Base-by-base conservation (phyloP, 2,113 vertebrate species). In the Tamias sibiricus region DNA sequence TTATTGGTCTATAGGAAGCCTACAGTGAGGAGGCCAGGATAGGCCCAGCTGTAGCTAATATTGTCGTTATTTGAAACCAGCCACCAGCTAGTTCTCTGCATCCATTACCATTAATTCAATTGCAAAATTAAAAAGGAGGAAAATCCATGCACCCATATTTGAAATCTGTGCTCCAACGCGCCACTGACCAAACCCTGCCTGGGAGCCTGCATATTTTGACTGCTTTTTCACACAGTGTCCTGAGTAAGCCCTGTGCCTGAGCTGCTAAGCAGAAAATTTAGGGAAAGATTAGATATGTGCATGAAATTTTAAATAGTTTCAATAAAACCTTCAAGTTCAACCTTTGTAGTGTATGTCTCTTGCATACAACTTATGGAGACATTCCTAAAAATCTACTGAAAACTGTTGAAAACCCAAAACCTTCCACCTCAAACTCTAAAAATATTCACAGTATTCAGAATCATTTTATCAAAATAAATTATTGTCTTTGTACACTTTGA, bases 81-180 rank as follows among this genome's bases (percentile, higher is more conserved):
- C 62, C 68, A 93, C 75, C 12, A 59, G 84, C 77, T 74, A n/a
- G 37, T 80, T 92, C 81, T 96, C 93, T 94, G 93, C 47, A 69
- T 91, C 59, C 47, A 64, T 93, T 87, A 92, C 52, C 54, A 96
- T 94, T 92, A 95, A 97, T 90, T 89, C 77, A 85, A 74, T 92
- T 87, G 62, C 93, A 95, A 91, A 98, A 96, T 97, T 95, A 96
- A 87, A 95, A 91, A 80, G 79, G 94, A 97, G 44, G 52, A 87
- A 97, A 95, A 94, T 94, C 28, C 44, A 49, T 20, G 77, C 6
- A 72, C n/a, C 20, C 76, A 52, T 57, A 89, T 94, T 96, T 93
- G 82, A 96, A 96, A 86, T 79, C 68, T 97, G 82, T 13, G 57
- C 62, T 91, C 91, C 57, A 37, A 24, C 64, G 74, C 0, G 6